Evolutionary conservation across 1,140 invertebrate species (phyloP).

Genomic region (Aplysia californica): DNA sequence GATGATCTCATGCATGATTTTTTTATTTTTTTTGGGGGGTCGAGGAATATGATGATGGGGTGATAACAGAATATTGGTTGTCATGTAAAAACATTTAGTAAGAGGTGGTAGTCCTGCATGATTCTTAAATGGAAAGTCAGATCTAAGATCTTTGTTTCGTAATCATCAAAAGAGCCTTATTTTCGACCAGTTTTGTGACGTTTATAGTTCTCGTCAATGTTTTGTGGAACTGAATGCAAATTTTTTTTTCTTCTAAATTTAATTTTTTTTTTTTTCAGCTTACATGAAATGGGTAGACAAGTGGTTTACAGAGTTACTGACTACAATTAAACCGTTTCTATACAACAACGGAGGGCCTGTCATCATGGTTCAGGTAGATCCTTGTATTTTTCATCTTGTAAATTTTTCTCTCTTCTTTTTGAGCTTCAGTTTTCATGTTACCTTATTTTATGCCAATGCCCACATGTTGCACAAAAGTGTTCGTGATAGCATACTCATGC

Average conservation of each 20-base stretch:
- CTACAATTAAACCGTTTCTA: constrained; percentile 71
- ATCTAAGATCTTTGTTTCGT: neutral
- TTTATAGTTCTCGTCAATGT: neutral
- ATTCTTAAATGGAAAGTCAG: too few relatives aligned
- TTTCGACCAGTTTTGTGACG: neutral
- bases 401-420: too few relatives aligned
- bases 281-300: constrained; percentile 74
- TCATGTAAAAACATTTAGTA: too few relatives aligned
- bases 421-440: too few relatives aligned
- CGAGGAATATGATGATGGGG: too few relatives aligned
- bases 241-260: neutral
- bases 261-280: constrained; percentile 39
- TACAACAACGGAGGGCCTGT: constrained; percentile 84
- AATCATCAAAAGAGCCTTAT: neutral
- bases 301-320: constrained; percentile 75
- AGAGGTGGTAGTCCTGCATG: too few relatives aligned
- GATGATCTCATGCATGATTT: too few relatives aligned
- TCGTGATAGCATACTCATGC: neutral
- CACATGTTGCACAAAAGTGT: neutral
- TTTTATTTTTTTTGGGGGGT: too few relatives aligned
- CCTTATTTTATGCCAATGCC: too few relatives aligned
- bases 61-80: too few relatives aligned
- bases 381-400: too few relatives aligned
- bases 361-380: constrained; percentile 81
- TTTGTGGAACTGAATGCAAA: neutral